Conservation (phyloP, 2,113 vertebrate genomes). For the Coregonus clupeaformis region DNA sequence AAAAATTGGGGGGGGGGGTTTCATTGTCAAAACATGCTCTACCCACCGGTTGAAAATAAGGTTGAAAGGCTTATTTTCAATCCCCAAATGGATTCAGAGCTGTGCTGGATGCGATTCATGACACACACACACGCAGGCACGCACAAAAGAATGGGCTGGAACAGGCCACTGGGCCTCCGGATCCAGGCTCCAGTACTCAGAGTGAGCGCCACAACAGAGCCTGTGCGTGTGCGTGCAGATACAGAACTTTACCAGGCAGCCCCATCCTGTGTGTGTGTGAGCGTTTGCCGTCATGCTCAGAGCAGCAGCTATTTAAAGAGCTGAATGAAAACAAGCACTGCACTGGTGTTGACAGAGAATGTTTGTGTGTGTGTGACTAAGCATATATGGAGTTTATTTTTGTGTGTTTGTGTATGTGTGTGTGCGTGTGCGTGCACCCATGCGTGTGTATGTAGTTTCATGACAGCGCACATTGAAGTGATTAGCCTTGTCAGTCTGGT, state of each 20-base stretch:
- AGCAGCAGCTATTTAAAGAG: conserved; percentile 13
- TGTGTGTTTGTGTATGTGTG: neutral
- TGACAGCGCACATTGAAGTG: conserved; percentile 20
- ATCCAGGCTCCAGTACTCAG: neutral
- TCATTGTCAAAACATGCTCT: conserved; percentile 9
- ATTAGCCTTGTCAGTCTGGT: conserved; percentile 18
- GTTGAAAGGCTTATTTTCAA: conserved; percentile 24
- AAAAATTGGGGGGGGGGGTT: too few species aligned
- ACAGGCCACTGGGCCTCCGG: neutral
- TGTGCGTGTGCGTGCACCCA: neutral
- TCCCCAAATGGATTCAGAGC: conserved; percentile 31
- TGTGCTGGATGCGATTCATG: neutral
- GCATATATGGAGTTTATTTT: neutral
- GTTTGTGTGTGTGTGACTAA: conserved; percentile 13
- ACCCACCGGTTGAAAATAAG: too few species aligned
- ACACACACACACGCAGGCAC: neutral
- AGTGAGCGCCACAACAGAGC: neutral
- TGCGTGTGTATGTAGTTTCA: neutral
- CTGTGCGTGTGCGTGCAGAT: conserved; percentile 9
- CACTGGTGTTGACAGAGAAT: neutral
- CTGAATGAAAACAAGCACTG: conserved; percentile 20
- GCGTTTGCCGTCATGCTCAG: neutral
- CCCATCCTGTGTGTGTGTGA: neutral
- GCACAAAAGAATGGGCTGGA: neutral
- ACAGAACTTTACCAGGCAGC: neutral